phyloP scores from a whole-genome alignment of 2,113 vertebrate species.

The Thinocorus orbignyianus region DNA sequence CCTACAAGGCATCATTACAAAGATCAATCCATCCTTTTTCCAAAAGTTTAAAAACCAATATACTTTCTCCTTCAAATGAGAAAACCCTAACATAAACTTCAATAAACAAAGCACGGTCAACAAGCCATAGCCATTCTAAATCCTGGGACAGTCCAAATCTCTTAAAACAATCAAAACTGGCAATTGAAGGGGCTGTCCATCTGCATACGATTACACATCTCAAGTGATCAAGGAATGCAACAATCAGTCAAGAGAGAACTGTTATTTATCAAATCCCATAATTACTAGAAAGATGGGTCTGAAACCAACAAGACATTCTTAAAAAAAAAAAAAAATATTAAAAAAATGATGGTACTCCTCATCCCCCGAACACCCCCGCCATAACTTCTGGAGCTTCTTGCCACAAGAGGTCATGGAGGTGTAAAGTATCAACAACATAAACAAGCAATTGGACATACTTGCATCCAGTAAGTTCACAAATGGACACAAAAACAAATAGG shows the following conservation, averaged over 20 bases:
- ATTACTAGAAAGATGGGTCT: neutral
- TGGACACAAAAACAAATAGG: neutral
- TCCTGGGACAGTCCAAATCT: neutral
- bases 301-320: neutral
- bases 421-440: neutral
- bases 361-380: no score
- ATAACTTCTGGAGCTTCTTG: neutral
- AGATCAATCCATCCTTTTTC: neutral
- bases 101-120: neutral
- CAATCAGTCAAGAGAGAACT: neutral
- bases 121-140: neutral
- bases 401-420: neutral
- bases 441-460: neutral
- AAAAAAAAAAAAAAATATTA: neutral
- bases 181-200: neutral
- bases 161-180: neutral
- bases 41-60: neutral
- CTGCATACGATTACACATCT: neutral
- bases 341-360: no score
- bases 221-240: neutral
- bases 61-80: neutral
- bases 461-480: neutral
- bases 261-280: neutral
- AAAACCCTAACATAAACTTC: neutral
- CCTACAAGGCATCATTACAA: neutral